Evolutionary conservation across 2,888 invertebrate genomes (phyloP).

Genomic region (Phengaris arion): DNA sequence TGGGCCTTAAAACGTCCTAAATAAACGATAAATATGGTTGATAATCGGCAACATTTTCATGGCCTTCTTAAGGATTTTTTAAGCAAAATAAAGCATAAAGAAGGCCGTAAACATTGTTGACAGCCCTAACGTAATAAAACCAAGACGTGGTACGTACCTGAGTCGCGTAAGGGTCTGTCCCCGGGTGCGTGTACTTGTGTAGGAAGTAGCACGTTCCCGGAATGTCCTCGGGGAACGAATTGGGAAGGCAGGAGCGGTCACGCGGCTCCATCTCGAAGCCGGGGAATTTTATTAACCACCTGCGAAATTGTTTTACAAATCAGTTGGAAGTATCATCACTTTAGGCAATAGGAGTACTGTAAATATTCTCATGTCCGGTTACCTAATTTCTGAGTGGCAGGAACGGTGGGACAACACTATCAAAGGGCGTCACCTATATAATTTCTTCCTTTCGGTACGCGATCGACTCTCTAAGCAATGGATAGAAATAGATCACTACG

Average conservation of each 20-base stretch:
- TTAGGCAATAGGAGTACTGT: too few species aligned
- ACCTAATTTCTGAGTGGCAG: too few species aligned
- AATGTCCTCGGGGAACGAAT: constrained; percentile 88
- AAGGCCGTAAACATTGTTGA: not conserved
- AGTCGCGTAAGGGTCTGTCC: constrained; percentile 79
- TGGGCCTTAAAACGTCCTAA: too few species aligned
- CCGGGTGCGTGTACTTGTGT: constrained; percentile 86
- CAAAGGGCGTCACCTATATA: too few species aligned
- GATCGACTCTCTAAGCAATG: too few species aligned
- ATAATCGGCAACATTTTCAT: too few species aligned
- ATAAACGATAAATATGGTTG: too few species aligned
- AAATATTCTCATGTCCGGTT: too few species aligned
- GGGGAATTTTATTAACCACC: constrained; percentile 86
- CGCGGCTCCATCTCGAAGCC: constrained; percentile 89
- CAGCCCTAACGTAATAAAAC: not conserved
- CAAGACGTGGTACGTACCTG: constrained; percentile 56
- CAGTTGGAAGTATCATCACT: not conserved
- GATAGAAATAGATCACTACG: too few species aligned
- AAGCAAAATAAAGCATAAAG: not conserved
- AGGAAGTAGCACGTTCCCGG: constrained; percentile 93
- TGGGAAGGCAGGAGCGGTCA: constrained; percentile 87
- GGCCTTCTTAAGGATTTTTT: too few species aligned
- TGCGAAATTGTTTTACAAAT: constrained; percentile 55
- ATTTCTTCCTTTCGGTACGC: too few species aligned
- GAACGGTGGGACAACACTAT: too few species aligned